Evolutionary conservation across 2,888 invertebrate species (phyloP), one percentile per base, ranked within the genome.

Genomic region (Drosophila monieri): DNA sequence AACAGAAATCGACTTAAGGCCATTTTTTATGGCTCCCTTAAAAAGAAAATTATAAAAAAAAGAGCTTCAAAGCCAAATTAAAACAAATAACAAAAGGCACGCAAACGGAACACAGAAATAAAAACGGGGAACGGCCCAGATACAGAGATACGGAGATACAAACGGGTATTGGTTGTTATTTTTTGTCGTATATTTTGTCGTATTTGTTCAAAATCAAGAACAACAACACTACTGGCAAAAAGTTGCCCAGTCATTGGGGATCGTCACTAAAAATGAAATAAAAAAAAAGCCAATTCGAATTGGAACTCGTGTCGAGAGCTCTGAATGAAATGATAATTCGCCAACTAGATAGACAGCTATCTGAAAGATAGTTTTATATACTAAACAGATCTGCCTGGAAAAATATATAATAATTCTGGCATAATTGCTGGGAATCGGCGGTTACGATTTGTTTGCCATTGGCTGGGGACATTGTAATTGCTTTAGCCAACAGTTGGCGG

Each of bases 341-440:
- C 6, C 25, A 30, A 35, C 49, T 49, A 23, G 21, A 23, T 41
- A 18, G n/a, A n/a, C n/a, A n/a, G n/a, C 8, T 41, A 41, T 23
- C 21, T 23, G 21, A 3, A 6, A 3, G 6, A 9, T 27, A 9
- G 27, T 27, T 2, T 27, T 27, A 9, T 27, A 27, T 27, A 9
- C 9, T 9, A 9, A 9, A 27, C 2, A 8, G 2, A 8, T 9
- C 9, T 27, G 3, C 2, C 27, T 9, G 8, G 25, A 27, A 8
- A 27, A 8, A n/a, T 18, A 10, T 37, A 9, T 70, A 55, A 59
- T 48, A 32, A 48, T 55, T 57, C 61, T 9, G 57, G 53, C 35
- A 73, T 71, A 77, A 77, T 64, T 62, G 57, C 41, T 58, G 39
- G 32, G 53, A 59, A 46, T 61, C 49, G 48, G 32, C 49, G 48